A percentile compares a stretch with the other conserved stretches of the same genome.
These are phyloP conservation scores for Erythrolamprus reginae DNA, from an alignment of 2,113 vertebrate genomes.

Conservation along the genomic window DNA sequence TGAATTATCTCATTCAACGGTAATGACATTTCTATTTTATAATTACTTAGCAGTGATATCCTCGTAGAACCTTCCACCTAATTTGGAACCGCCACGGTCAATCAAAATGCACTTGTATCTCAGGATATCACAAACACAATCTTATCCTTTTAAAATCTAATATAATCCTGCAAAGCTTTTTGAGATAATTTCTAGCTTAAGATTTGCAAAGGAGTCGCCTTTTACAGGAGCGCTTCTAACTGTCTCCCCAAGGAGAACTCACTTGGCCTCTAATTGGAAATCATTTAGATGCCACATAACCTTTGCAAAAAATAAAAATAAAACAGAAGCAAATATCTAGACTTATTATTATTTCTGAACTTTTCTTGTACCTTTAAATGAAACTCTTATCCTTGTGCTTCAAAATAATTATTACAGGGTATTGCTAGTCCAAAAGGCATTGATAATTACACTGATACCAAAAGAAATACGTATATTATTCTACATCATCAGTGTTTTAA, in stretches of 20 bases:
- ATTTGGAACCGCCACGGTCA: not conserved
- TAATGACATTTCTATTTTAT: conserved; percentile 63
- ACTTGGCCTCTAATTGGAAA: not conserved
- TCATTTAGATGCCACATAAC: not conserved
- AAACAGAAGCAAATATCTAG: not conserved
- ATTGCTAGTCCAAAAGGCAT: not conserved
- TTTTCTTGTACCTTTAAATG: not conserved
- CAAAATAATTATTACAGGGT: not conserved
- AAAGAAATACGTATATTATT: not conserved
- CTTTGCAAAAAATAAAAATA: not conserved
- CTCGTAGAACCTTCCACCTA: not conserved
- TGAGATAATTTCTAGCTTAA: not conserved
- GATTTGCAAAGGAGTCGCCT: not conserved
- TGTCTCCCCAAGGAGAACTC: not conserved
- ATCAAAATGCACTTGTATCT: not conserved
- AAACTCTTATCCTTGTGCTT: not conserved
- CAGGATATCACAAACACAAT: not conserved
- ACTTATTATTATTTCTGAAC: not conserved
- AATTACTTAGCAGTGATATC: conserved; percentile 54
- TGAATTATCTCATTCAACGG: conserved; percentile 53
- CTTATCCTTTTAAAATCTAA: not conserved
- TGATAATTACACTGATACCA: not conserved
- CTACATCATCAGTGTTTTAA: not conserved
- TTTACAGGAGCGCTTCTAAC: not conserved
- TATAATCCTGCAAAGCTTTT: not conserved